A percentile compares a stretch with the other conserved stretches of the same genome.
Conservation (phyloP, 2,888 invertebrate species). For the Sympetrum striolatum region DNA sequence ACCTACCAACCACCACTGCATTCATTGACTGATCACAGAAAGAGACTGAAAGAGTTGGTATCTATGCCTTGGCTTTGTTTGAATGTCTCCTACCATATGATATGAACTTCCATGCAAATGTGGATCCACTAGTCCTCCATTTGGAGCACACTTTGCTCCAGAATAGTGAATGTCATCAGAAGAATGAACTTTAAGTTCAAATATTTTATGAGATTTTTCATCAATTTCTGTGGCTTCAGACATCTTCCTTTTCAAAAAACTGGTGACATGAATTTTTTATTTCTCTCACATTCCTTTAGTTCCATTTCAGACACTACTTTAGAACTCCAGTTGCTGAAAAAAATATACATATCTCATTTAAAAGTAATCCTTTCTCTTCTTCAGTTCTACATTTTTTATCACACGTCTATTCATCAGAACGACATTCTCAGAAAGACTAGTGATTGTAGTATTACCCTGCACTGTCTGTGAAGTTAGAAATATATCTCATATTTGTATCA, state of each 20-base stretch:
- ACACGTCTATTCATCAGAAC: background rate
- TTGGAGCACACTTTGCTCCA: slow-evolving; percentile 83
- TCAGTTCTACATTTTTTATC: background rate
- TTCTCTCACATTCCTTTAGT: background rate
- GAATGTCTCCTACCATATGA: slow-evolving; percentile 73
- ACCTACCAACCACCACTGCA: slow-evolving; percentile 87
- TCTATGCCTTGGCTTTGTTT: slow-evolving; percentile 92
- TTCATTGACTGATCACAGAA: slow-evolving; percentile 95
- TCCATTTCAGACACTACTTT: background rate
- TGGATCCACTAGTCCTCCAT: slow-evolving; percentile 67
- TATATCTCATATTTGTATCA: background rate
- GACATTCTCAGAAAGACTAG: slow-evolving; percentile 53
- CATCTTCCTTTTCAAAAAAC: slow-evolving; percentile 12
- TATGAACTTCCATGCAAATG: slow-evolving; percentile 67
- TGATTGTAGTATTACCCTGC: slow-evolving; percentile 67
- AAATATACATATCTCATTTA: too few species aligned
- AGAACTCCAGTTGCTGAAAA: too few species aligned
- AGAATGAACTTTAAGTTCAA: background rate
- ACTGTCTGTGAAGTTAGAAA: slow-evolving; percentile 55
- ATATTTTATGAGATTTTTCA: background rate
- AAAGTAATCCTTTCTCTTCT: background rate
- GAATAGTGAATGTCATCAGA: slow-evolving; percentile 70
- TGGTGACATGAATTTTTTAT: background rate
- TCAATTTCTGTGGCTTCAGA: background rate
- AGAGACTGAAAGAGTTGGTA: slow-evolving; percentile 87